These are phyloP conservation scores for Orius insidiosus DNA, from an alignment of 1,140 invertebrate genomes.

Conservation along the genomic window DNA sequence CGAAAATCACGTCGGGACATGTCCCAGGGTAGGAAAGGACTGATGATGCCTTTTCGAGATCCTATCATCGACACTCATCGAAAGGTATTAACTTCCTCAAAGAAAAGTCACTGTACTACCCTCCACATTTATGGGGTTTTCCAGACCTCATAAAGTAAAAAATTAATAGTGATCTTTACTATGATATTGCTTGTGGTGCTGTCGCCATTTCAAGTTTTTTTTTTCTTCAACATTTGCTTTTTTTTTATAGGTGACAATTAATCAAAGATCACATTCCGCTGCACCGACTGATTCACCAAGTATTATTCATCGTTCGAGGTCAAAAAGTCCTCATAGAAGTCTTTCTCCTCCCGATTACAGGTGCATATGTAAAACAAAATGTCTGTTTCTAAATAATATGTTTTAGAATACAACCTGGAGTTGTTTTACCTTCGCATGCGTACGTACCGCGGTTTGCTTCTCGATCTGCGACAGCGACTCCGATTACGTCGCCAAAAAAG, in stretches of 20 bases:
- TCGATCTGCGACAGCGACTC: constrained; percentile 71
- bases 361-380: too few species aligned
- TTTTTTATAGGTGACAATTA: constrained; percentile 17
- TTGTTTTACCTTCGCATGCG: constrained; percentile 13
- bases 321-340: constrained; percentile 25
- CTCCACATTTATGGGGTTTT: too few species aligned
- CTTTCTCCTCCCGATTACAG: constrained; percentile 25
- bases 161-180: too few species aligned
- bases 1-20: constrained; percentile 47
- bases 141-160: too few species aligned
- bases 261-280: constrained; percentile 46
- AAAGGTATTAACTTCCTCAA: constrained; percentile 19
- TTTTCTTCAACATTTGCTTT: too few species aligned
- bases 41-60: constrained; percentile 23
- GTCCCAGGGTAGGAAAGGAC: constrained; percentile 52
- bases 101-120: too few species aligned
- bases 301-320: constrained; percentile 21
- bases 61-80: constrained; percentile 11
- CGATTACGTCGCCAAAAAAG: constrained; percentile 87
- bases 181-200: too few species aligned
- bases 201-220: too few species aligned
- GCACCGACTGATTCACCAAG: constrained; percentile 52
- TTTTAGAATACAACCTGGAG: constrained; percentile 7
- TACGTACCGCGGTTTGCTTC: constrained; percentile 25
- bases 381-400: not conserved